phyloP scores from a whole-genome alignment of 2,797 vertebrate genomes.

The Notamacropus eugenii region DNA sequence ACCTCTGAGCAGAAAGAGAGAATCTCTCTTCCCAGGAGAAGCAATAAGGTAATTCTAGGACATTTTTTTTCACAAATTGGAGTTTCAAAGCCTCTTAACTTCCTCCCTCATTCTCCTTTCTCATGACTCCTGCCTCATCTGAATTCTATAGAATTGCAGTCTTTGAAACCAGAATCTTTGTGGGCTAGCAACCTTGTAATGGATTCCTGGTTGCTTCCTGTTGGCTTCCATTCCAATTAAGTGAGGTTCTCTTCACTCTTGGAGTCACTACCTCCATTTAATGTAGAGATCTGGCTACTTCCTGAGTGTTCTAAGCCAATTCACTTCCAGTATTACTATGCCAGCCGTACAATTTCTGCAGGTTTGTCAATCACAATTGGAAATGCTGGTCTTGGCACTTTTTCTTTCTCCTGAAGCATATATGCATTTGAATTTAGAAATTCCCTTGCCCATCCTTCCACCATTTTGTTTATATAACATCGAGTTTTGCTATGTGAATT shows the following conservation, averaged over 20 bases:
- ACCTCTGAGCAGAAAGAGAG: accelerated
- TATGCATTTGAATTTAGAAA: not conserved
- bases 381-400: not conserved
- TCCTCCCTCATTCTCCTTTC: not conserved
- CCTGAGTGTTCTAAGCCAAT: not conserved
- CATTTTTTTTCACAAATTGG: not conserved
- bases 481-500: not conserved
- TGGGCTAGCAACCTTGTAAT: not conserved
- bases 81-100: not conserved
- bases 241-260: not conserved
- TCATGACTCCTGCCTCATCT: not conserved
- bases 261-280: not conserved
- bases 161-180: not conserved
- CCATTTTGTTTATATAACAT: not conserved
- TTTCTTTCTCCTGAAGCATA: not conserved
- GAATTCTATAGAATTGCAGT: not conserved
- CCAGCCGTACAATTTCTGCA: not conserved
- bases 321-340: not conserved
- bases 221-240: not conserved
- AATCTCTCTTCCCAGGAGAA: not conserved
- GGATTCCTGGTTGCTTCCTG: not conserved
- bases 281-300: not conserved
- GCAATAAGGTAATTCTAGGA: not conserved
- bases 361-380: not conserved
- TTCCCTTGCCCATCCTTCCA: not conserved